Base-by-base conservation (phyloP, 2,113 vertebrate species). In the Jacana jacana region DNA sequence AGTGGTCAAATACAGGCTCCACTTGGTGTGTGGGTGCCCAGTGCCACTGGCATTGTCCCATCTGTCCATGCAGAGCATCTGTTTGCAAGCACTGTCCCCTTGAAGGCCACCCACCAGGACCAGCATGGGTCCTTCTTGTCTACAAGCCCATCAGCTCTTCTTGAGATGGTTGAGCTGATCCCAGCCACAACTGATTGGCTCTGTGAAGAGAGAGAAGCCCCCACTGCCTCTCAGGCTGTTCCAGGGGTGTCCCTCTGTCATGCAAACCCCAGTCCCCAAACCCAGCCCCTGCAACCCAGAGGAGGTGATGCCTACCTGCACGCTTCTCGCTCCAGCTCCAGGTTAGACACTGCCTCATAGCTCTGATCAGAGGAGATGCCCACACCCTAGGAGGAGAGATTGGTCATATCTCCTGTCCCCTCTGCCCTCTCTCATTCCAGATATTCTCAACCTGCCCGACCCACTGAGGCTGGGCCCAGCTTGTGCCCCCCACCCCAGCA, bases 271-370 rank as follows among this genome's bases (percentile, higher is more conserved):
- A 3, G 44, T 4, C 1, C 8, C 11, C 2, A 5, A 68, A 4
- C 25, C 37, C 35, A 39, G 30, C 25, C 46, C 63, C 72, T 11
- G 20, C 11, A 49, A 16, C 40, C 77, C 3, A 0, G 51, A 18
- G 51, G 30, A 46, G 72, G 37, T 18, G 49, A 22, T 46, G n/a
- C 97, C 92, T 90, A 98, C 98, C 97, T 96, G 91, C 76, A 23
- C 4, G 69, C 85, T 51, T 92, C 92, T 87, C 37, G 81, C n/a
- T 97, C 97, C 93, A 91, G 94, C 61, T 94, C 95, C 52, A 87
- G 85, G 83, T 95, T 94, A 0, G 96, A 70, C 89, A 95, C 75
- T 28, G 92, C 96, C 95, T 97, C 93, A 2, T 97, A 94, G 94
- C 97, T 95, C 95, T 98, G 97, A 61, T 94, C 23, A 2, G 96